Base-by-base conservation (phyloP, 2,888 invertebrate genomes). In the Acleris holmiana region DNA sequence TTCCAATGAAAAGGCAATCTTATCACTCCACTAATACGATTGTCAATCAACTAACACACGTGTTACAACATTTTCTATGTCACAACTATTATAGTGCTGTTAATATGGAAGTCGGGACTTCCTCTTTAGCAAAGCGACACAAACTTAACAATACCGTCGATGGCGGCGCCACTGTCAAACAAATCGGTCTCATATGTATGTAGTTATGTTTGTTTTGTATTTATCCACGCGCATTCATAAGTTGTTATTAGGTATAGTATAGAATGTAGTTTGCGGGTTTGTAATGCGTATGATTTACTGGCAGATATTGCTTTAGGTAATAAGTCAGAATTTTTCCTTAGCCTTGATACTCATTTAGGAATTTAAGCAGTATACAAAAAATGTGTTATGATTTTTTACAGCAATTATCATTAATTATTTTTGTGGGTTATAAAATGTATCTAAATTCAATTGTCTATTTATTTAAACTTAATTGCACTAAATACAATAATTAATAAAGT, bases 111-210 rank as follows among this genome's bases (percentile, higher is more conserved):
- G 58, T 62, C 79, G 76, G 76, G 78, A 82, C 81, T 78, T 84
- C 83, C 83, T 80, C 68, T 78, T 83, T 82, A 83, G 76, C 78
- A 69, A 75, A 71, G 25, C 29, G 63, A 44, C 53, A 19, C 64
- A 54, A 49, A 64, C 19, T 54, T 64, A 59, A 18, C 18, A 18
- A 25, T 41, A 19, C 58, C 13, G 25, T n/a, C 29, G 48, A 40
- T n/a, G 41, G 62, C 15, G 56, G 56, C 56, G 62, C 62, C 56
- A 56, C 62, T 44, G 44, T 46, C 25, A 2, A 44, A 50, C 49
- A 40, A 29, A 46, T 44, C 4, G 4, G 17, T 5, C 21, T 29
- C 17, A 40, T 21, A 50, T 29, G 19, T 50, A 50, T 10, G 29
- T 17, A 29, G 44, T 44, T 44, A 41, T 18, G 18, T 29, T 62